phyloP scores from a whole-genome alignment of 1,140 invertebrate species.

The Ectropis grisescens region DNA sequence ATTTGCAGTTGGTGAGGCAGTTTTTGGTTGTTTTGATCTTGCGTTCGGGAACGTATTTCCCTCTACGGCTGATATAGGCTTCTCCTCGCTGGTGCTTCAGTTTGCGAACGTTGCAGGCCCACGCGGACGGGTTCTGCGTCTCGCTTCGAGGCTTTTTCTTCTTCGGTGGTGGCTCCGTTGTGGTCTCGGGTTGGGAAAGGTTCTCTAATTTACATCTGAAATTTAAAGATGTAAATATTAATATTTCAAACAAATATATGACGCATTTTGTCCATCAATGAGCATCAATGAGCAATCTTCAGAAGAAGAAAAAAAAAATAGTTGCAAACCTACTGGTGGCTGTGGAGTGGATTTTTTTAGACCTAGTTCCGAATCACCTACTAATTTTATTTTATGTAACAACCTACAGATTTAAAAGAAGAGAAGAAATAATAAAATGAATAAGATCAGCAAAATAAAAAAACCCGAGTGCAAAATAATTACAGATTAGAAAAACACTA shows the following conservation, averaged over 20 bases:
- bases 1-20: slow-evolving; percentile 46
- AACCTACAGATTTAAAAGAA: too few relatives aligned
- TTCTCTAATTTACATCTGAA: slow-evolving; percentile 33
- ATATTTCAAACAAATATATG: too few relatives aligned
- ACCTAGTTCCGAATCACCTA: too few relatives aligned
- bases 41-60: slow-evolving; percentile 49
- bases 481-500: too few relatives aligned
- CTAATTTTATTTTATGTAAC: too few relatives aligned
- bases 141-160: slow-evolving; percentile 27
- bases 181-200: slow-evolving; percentile 10
- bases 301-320: slow-evolving; percentile 1
- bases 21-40: slow-evolving; percentile 46
- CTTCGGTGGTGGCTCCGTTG: slow-evolving; percentile 5
- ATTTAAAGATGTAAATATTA: slow-evolving; percentile 11
- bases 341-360: too few relatives aligned
- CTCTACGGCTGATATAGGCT: slow-evolving; percentile 50
- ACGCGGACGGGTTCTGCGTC: slow-evolving; percentile 38
- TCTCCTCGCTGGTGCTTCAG: slow-evolving; percentile 52
- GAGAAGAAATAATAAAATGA: too few relatives aligned
- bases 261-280: too few relatives aligned
- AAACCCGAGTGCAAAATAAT: too few relatives aligned
- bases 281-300: too few relatives aligned
- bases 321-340: too few relatives aligned
- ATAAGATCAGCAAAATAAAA: too few relatives aligned
- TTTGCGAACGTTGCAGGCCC: slow-evolving; percentile 55